Conservation (phyloP, 2,797 vertebrate genomes). For the Chlorospingus semifuscus region DNA sequence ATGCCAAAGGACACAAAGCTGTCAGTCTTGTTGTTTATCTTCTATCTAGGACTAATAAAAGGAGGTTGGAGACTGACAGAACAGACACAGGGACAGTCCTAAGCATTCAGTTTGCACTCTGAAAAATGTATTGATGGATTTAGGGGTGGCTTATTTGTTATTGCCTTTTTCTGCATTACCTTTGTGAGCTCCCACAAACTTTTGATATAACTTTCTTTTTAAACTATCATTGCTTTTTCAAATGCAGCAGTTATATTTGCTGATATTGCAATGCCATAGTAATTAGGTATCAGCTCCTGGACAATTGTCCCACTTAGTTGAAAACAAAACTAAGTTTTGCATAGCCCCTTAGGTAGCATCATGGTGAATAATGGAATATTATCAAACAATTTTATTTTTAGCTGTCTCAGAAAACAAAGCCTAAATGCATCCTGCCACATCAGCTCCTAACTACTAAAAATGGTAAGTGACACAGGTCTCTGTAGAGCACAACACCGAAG, state of each 20-base stretch:
- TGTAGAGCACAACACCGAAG: not conserved
- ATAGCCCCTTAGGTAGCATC: not conserved
- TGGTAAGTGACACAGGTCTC: slow-evolving; percentile 25
- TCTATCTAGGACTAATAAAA: slow-evolving; percentile 73
- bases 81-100: slow-evolving; percentile 12
- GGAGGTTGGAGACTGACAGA: slow-evolving; percentile 66
- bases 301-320: not conserved
- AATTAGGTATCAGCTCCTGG: not conserved
- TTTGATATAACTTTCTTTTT: not conserved
- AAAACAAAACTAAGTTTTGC: not conserved
- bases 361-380: not conserved
- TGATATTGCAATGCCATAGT: not conserved
- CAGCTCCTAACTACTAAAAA: slow-evolving; percentile 14
- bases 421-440: not conserved
- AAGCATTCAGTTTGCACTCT: slow-evolving; percentile 10
- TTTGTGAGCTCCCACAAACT: not conserved
- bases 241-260: not conserved
- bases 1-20: slow-evolving; percentile 74
- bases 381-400: not conserved
- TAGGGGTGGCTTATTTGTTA: slow-evolving; percentile 31
- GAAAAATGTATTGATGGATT: slow-evolving; percentile 42
- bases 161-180: not conserved
- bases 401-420: slow-evolving; percentile 8
- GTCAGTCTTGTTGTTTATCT: slow-evolving; percentile 78
- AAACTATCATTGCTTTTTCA: not conserved